Conservation (phyloP, 1,140 invertebrate species). For the Drosophila mojavensis region DNA sequence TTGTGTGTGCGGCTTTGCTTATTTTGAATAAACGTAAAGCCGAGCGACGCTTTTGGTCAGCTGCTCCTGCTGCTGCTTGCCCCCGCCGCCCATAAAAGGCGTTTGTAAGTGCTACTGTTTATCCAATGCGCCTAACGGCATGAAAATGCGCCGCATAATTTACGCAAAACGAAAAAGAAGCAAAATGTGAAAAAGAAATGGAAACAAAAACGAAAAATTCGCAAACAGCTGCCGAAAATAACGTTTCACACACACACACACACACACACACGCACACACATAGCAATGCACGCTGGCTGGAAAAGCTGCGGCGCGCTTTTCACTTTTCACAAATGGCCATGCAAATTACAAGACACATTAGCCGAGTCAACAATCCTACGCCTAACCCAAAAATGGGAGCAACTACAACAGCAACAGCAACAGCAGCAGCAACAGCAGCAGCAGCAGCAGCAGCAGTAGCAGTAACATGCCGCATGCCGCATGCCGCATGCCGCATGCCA, state of each 20-base stretch:
- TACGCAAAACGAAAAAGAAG: slow-evolving; percentile 57
- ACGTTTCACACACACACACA: background rate
- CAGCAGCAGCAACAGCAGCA: slow-evolving; percentile 21
- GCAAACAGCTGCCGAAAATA: slow-evolving; percentile 42
- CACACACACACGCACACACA: background rate
- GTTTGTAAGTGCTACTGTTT: slow-evolving; percentile 81
- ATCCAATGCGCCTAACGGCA: slow-evolving; percentile 63
- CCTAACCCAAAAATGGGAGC: slow-evolving; percentile 76
- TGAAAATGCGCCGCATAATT: slow-evolving; percentile 74
- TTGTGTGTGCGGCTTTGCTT: slow-evolving; percentile 20
- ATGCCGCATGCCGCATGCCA: slow-evolving; percentile 40
- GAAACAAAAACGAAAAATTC: slow-evolving; percentile 28
- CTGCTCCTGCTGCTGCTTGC: slow-evolving; percentile 18
- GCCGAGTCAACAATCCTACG: slow-evolving; percentile 72
- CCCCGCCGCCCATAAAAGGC: slow-evolving; percentile 66
- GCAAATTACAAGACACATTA: slow-evolving; percentile 83
- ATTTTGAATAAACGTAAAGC: slow-evolving; percentile 42
- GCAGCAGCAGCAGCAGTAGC: slow-evolving; percentile 22
- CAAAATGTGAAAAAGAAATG: background rate
- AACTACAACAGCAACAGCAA: slow-evolving; percentile 48
- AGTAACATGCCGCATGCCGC: slow-evolving; percentile 32
- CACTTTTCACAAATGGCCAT: slow-evolving; percentile 81
- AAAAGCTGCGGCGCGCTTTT: slow-evolving; percentile 58
- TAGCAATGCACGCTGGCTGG: background rate
- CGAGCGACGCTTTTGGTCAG: slow-evolving; percentile 62